Percentiles rank a stretch among this genome's conserved stretches.
Evolutionary conservation across 2,888 invertebrate species (phyloP).

Genomic region (Drosophila longiperda): DNA sequence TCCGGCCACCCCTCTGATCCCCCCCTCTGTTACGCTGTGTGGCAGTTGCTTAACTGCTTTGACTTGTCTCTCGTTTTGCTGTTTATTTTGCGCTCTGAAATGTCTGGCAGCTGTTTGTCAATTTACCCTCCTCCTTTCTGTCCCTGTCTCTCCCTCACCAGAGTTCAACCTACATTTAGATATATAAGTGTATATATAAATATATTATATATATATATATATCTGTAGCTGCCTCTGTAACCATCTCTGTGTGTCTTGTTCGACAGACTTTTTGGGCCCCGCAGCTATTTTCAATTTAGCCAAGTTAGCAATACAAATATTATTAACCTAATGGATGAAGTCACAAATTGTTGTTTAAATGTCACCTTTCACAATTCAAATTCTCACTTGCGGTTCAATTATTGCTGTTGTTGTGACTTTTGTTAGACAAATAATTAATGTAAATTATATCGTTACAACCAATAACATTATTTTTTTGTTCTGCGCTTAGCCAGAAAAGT

Average conservation of each 20-base stretch:
- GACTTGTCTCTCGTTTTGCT: conserved; percentile 56
- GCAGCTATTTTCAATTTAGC: conserved; percentile 61
- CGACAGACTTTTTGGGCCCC: conserved; percentile 11
- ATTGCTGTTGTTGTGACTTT: background rate
- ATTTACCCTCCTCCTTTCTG: conserved; percentile 40
- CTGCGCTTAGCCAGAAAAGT: background rate
- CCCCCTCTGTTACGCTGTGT: conserved; percentile 1
- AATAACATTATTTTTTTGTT: conserved; percentile 6
- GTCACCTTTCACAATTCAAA: conserved; percentile 1
- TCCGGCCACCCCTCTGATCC: background rate
- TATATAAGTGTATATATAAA: background rate
- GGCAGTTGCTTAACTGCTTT: conserved; percentile 44
- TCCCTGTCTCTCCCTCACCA: background rate
- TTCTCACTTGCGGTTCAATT: background rate
- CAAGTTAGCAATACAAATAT: conserved; percentile 71
- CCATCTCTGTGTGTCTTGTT: conserved; percentile 4
- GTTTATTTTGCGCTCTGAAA: conserved; percentile 62
- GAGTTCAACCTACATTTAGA: background rate
- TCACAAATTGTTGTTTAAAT: conserved; percentile 13
- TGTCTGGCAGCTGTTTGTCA: conserved; percentile 63
- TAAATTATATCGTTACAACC: conserved; percentile 17
- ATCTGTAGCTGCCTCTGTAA: background rate
- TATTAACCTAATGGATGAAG: conserved; percentile 63
- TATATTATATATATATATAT: background rate
- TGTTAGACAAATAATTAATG: conserved; percentile 11